These are phyloP conservation scores for Oryctolagus cuniculus DNA, from an alignment of 2,113 vertebrate species.

Conservation along the genomic window DNA sequence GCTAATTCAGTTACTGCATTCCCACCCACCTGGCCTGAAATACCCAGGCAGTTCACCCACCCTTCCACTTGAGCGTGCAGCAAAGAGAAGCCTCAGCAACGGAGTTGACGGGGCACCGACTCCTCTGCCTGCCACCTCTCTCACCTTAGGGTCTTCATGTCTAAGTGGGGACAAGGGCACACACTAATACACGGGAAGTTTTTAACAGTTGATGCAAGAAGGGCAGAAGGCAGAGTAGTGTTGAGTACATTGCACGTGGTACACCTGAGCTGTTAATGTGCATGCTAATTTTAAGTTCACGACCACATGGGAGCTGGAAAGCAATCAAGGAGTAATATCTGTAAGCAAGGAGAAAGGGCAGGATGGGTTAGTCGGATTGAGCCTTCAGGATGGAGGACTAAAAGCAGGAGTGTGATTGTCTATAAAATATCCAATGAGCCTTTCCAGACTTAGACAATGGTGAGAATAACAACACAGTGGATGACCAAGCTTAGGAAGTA, in stretches of 20 bases:
- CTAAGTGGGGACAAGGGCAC: neutral
- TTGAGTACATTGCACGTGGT: fast-evolving
- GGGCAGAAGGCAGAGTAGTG: neutral
- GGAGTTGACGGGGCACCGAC: neutral
- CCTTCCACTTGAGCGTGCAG: too few species aligned
- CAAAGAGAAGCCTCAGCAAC: neutral
- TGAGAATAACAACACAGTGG: neutral
- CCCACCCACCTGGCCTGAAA: neutral
- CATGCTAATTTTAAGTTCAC: neutral
- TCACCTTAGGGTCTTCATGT: neutral
- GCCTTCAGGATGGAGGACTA: neutral
- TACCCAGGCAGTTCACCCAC: neutral
- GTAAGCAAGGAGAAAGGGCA: neutral
- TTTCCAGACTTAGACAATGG: neutral
- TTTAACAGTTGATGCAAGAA: neutral
- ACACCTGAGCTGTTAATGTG: neutral
- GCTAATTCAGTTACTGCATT: neutral
- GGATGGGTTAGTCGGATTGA: neutral
- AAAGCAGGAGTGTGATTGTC: neutral
- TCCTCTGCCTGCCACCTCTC: neutral
- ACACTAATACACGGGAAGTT: neutral
- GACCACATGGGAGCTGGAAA: neutral
- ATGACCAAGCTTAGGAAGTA: neutral
- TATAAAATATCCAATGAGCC: neutral
- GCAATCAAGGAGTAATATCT: neutral